These are phyloP conservation scores for Periophthalmus modestus DNA, from an alignment of 2,113 vertebrate genomes.

Conservation along the genomic window DNA sequence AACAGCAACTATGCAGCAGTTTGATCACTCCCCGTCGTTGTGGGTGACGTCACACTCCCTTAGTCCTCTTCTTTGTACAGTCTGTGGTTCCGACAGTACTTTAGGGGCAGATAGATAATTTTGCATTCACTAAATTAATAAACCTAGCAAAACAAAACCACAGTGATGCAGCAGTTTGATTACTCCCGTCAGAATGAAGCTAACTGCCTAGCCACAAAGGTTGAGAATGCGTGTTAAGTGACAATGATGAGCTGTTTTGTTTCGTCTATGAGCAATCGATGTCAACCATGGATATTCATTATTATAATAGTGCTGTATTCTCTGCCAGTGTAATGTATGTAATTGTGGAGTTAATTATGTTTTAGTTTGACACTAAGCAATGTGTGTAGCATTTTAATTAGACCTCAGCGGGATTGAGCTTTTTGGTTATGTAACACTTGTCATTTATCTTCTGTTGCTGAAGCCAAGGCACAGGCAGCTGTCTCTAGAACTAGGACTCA, in stretches of 20 bases:
- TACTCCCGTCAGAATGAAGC: background rate
- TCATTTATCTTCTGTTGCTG: conserved; percentile 42
- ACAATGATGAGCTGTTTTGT: conserved; percentile 28
- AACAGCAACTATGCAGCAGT: no score
- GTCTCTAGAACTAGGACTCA: conserved; percentile 33
- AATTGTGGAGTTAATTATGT: conserved; percentile 51
- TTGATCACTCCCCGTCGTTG: no score
- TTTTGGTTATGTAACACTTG: conserved; percentile 17
- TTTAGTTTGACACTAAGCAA: conserved; percentile 41
- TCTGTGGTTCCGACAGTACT: no score
- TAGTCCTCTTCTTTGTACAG: no score
- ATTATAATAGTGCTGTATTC: conserved; percentile 17
- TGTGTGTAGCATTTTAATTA: conserved; percentile 57
- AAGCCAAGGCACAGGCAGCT: conserved; percentile 13
- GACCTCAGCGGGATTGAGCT: conserved; percentile 35
- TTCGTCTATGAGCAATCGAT: conserved; percentile 29
- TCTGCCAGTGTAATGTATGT: conserved; percentile 33
- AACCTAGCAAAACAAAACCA: background rate
- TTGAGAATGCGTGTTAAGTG: conserved; percentile 29
- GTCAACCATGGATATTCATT: conserved; percentile 41
- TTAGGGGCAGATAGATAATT: background rate
- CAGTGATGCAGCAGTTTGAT: background rate
- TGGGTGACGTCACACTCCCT: no score
- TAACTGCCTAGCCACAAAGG: conserved; percentile 14
- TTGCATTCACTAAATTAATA: background rate